Percentiles rank a stretch among this genome's conserved stretches.
Evolutionary conservation across 2,113 vertebrate species (phyloP).

Genomic region (Riparia riparia): DNA sequence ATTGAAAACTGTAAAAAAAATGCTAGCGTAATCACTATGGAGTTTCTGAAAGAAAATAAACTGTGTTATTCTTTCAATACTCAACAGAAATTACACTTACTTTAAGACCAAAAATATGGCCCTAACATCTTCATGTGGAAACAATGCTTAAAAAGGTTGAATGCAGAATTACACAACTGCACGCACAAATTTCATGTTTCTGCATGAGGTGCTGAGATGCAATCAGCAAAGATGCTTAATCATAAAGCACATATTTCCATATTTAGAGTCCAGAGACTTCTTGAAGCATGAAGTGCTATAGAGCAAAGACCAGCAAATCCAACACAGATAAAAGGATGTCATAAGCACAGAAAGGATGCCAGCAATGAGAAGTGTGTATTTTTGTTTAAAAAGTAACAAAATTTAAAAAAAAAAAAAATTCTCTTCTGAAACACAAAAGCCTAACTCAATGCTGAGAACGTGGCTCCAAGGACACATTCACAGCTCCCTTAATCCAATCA

Average conservation of each 20-base stretch:
- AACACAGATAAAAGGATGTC: not conserved
- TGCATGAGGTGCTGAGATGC: not conserved
- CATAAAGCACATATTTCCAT: not conserved
- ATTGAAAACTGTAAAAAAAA: not conserved
- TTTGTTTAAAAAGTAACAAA: not conserved
- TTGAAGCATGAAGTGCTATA: not conserved
- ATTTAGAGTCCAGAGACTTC: not conserved
- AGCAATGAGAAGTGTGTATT: rapidly evolving
- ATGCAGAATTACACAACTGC: not conserved
- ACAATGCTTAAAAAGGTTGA: not conserved
- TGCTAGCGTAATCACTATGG: not conserved
- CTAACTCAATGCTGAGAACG: not conserved
- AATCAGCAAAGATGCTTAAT: not conserved
- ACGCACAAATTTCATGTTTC: not conserved
- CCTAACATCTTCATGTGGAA: not conserved
- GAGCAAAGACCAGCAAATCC: not conserved
- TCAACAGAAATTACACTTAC: not conserved
- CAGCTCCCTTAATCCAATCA: not conserved
- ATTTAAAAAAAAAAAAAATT: not conserved
- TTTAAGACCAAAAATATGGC: not conserved
- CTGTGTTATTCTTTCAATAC: not conserved
- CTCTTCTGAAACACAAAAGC: not conserved
- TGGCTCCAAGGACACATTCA: not conserved
- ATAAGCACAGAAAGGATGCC: not conserved
- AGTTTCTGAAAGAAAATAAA: not conserved